Conservation (phyloP, 92 coral and sea anemone genomes). For the Zoanthus solanderi region DNA sequence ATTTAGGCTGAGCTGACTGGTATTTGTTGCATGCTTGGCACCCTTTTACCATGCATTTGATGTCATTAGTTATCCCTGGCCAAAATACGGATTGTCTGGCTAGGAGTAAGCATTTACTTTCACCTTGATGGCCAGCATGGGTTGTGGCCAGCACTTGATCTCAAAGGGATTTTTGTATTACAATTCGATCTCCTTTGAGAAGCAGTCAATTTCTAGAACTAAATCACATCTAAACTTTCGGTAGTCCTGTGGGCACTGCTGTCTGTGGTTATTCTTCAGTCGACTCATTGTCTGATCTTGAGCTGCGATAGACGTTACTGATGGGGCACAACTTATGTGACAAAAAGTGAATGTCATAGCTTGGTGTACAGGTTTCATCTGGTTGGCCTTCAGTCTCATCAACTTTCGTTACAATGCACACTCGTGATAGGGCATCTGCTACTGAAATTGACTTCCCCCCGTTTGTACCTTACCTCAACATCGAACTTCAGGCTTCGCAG, state of each 20-base stretch:
- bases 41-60: slow-evolving; percentile 35
- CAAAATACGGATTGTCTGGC: no score
- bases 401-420: neutral
- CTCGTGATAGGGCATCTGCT: slow-evolving; percentile 16
- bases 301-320: neutral
- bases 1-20: slow-evolving; percentile 41
- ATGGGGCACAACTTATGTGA: neutral
- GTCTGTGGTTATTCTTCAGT: slow-evolving; percentile 18
- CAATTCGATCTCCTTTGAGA: slow-evolving; percentile 38
- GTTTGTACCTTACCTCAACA: slow-evolving; percentile 31
- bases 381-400: no score
- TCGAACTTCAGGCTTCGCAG: slow-evolving; percentile 32
- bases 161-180: slow-evolving; percentile 33
- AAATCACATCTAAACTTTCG: slow-evolving; percentile 67
- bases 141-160: neutral
- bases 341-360: neutral
- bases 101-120: no score
- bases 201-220: slow-evolving; percentile 62
- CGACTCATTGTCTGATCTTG: neutral
- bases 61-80: slow-evolving; percentile 36
- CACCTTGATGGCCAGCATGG: no score
- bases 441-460: slow-evolving; percentile 36
- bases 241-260: slow-evolving; percentile 38
- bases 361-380: neutral
- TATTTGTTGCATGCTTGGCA: slow-evolving; percentile 34